These are phyloP conservation scores for Latrodectus geometricus DNA, from an alignment of 1,140 invertebrate species.

Conservation along the genomic window DNA sequence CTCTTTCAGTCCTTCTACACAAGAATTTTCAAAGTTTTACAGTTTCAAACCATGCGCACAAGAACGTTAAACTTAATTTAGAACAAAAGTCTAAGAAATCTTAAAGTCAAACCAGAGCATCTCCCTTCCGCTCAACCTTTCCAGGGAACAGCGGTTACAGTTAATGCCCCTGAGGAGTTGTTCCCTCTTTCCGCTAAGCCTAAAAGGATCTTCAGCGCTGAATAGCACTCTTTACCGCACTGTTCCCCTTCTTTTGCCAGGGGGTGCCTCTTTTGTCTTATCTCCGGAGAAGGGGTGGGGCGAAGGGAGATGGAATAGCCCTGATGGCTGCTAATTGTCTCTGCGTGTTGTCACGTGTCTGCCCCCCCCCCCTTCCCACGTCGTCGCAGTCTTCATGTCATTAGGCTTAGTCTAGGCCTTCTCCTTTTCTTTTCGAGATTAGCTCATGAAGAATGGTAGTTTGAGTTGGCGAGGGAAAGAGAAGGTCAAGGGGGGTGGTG, in stretches of 20 bases:
- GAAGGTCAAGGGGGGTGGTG: too few relatives aligned
- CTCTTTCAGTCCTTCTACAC: background rate
- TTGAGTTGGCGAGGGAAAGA: too few relatives aligned
- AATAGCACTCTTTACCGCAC: conserved; percentile 10
- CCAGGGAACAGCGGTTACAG: conserved; percentile 8
- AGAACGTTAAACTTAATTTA: background rate
- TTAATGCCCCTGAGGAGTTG: background rate
- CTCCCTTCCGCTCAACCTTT: background rate
- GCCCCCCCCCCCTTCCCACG: background rate
- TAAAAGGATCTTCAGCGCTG: conserved; percentile 4
- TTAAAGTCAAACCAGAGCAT: background rate
- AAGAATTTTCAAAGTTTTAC: too few relatives aligned
- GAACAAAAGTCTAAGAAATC: background rate
- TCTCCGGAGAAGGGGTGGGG: background rate
- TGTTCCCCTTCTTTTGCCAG: background rate
- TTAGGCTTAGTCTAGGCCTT: background rate
- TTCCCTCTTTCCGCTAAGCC: conserved; percentile 4
- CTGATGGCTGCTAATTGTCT: conserved; percentile 51
- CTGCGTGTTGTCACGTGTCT: conserved; percentile 48
- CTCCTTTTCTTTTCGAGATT: background rate
- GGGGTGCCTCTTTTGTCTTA: conserved; percentile 19
- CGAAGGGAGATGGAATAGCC: background rate
- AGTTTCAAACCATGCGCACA: too few relatives aligned
- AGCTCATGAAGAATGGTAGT: too few relatives aligned
- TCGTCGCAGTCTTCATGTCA: background rate